Base-by-base conservation (phyloP, 2,888 invertebrate genomes). In the Lasius fuliginosus region DNA sequence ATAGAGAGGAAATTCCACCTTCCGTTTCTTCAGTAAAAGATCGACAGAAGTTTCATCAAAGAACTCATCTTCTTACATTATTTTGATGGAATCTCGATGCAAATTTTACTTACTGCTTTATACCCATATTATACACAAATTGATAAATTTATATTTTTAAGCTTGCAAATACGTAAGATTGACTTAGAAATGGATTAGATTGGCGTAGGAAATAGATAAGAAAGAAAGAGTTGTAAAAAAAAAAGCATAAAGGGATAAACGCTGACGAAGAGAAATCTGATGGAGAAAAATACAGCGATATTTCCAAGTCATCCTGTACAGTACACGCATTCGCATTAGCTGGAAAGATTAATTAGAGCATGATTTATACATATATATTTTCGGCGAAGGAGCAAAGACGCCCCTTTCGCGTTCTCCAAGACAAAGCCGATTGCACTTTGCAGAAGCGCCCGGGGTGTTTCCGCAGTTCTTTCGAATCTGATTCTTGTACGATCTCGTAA, bases 401-500 rank as follows among this genome's bases (percentile, higher is more conserved):
- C 82, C 73, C 49, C 18, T 69, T 64, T 68, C 79, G 71, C 79
- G 75, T 84, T 71, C 65, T 68, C 62, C 73, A 58, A 79, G 71
- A 84, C 65, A 77, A 84, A 62, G 76, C 76, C 76, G 23, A 73
- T 60, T 68, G 53, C 58, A 53, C 36, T 33, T 49, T 42, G 60
- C 11, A 27, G 58, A 53, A 42, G 40, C 58, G 49, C 56, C 8
- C 18, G 23, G 8, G 42, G 23, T 53, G 53, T 46, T 67, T 82
- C 73, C 46, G 73, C 36, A 46, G 46, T 73, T 58, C 23, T 53
- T 84, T 85, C 69, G 85, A 69, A 69, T 85, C 62, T 65, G 84
- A 85, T 68, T 84, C 53, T 49, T 83, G 84, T 83, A 74, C 40
- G 67, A 84, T 67, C 84, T 65, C 74, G 83, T 73, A 84, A 84